Evolutionary conservation across 2,888 invertebrate species (phyloP), one percentile per base, ranked within the genome.

Genomic region (Agrochola lychnidis): DNA sequence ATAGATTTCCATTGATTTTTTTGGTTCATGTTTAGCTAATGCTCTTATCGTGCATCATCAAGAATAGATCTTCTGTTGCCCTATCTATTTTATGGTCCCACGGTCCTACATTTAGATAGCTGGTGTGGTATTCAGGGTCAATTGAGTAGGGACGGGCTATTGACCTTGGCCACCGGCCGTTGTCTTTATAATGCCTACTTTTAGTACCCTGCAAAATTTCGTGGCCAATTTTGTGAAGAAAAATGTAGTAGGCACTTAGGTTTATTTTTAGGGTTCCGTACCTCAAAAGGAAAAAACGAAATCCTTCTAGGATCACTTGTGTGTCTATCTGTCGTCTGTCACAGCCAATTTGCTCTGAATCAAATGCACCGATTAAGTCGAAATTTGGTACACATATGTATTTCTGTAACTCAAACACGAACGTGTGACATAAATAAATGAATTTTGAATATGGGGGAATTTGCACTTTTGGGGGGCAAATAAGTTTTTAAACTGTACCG

Each of bases 71-170:
- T 81, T 84, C 76, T 76, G 70, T 59, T 25, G 36, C 25, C 25
- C 36, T 63, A 68, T 81, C 75, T 75, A 42, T 61, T 71, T 75
- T 67, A 78, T 59, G 75, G 73, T 19, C 14, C 40, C 19, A 73
- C 56, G 51, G n/a, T 63, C 36, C 45, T 70, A 75, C 71, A 56
- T 81, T 85, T 85, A 78, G 69, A 85, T 77, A 83, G 83, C 67
- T 69, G 30, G 73, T 77, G 63, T 64, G 71, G 82, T 85, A 73
- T 77, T 81, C 85, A 85, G 62, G 85, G 83, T 81, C 77, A 85
- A 83, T 83, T 85, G 85, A 83, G 82, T 73, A 71, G 78, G 82
- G 83, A 69, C 61, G 73, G 81, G 85, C 71, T 69, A n/a, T 77
- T 83, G 83, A 77, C 85, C 83, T 83, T 83, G 82, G 69, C 57